Percentiles rank a stretch among this genome's conserved stretches.
Evolutionary conservation across 2,797 vertebrate genomes (phyloP).

Genomic region (Balearica regulorum): DNA sequence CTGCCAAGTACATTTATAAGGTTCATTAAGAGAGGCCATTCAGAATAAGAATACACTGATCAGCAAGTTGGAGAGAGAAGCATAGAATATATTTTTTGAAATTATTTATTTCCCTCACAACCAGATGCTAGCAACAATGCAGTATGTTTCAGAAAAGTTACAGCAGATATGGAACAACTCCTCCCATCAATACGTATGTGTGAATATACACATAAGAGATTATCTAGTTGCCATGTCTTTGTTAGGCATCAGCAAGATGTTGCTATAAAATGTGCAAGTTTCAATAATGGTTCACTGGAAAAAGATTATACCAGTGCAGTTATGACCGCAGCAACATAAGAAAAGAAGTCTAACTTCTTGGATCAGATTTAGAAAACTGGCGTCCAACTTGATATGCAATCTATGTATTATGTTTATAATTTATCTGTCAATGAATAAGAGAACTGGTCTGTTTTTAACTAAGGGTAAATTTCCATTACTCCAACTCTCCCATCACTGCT

Average conservation of each 20-base stretch:
- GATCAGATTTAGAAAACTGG: neutral
- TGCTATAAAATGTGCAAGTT: neutral
- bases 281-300: neutral
- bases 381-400: neutral
- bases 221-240: neutral
- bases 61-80: neutral
- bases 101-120: constrained; percentile 62
- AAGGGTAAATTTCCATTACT: neutral
- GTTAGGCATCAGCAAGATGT: neutral
- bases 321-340: neutral
- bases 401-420: neutral
- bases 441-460: neutral
- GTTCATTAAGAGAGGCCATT: neutral
- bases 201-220: neutral
- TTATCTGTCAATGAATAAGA: neutral
- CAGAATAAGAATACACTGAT: neutral
- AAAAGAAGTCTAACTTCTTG: neutral
- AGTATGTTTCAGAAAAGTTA: neutral
- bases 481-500: neutral
- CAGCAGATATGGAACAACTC: neutral
- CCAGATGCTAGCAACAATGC: neutral
- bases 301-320: neutral
- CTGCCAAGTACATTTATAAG: constrained; percentile 1
- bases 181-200: neutral
- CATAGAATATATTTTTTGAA: constrained; percentile 44